Conservation (phyloP, 2,113 vertebrate genomes). For the Heptranchias perlo region DNA sequence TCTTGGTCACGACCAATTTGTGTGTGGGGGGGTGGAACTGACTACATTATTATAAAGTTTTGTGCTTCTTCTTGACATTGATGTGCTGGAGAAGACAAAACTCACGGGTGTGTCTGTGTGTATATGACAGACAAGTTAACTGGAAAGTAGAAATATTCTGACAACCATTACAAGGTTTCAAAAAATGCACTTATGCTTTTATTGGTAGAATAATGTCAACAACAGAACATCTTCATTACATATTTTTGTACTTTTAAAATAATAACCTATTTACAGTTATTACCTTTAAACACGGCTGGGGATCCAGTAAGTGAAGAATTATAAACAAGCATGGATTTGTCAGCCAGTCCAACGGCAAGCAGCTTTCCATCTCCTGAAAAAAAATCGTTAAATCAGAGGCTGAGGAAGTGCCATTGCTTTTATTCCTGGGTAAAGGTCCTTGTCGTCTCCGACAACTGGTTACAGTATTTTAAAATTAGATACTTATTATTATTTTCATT, state of each 20-base stretch:
- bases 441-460: not conserved
- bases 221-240: not conserved
- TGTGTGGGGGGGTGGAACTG: not conserved
- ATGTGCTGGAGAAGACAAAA: not conserved
- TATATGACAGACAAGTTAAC: not conserved
- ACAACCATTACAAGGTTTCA: not conserved
- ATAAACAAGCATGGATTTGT: slow-evolving; percentile 64
- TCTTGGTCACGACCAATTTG: not conserved
- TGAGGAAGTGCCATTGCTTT: not conserved
- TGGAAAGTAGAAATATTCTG: not conserved
- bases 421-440: not conserved
- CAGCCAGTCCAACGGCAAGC: slow-evolving; percentile 73
- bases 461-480: not conserved
- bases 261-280: slow-evolving; percentile 8
- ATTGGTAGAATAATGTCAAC: not conserved
- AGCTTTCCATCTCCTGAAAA: slow-evolving; percentile 68
- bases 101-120: not conserved
- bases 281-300: slow-evolving; percentile 71
- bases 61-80: not conserved
- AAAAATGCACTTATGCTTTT: not conserved
- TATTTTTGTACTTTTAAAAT: not conserved
- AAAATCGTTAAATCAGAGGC: not conserved
- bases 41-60: not conserved
- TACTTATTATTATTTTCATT: not conserved
- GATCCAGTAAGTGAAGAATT: slow-evolving; percentile 56